A percentile compares a stretch with the other conserved stretches of the same genome.
Conservation (phyloP, 2,888 invertebrate species). For the Ormia ochracea region DNA sequence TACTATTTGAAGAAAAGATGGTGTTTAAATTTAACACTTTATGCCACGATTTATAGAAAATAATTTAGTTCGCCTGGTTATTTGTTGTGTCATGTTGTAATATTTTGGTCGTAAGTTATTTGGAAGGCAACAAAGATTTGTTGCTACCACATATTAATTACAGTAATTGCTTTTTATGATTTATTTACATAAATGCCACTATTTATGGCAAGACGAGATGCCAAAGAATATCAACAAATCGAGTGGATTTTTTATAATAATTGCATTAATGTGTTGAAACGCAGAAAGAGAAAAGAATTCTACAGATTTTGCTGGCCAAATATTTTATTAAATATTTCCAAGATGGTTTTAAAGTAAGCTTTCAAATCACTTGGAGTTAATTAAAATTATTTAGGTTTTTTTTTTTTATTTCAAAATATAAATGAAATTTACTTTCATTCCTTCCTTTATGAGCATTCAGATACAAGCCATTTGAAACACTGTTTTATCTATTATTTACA, state of each 20-base stretch:
- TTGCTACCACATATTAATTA: constrained; percentile 48
- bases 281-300: background rate
- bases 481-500: constrained; percentile 32
- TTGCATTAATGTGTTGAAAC: background rate
- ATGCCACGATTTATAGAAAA: constrained; percentile 51
- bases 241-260: background rate
- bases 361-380: too few species aligned
- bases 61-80: constrained; percentile 1
- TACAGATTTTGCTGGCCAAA: too few species aligned
- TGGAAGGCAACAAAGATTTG: constrained; percentile 12
- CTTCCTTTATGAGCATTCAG: too few species aligned
- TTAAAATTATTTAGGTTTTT: too few species aligned
- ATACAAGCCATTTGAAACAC: too few species aligned
- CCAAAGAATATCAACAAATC: constrained; percentile 14
- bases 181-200: constrained; percentile 9
- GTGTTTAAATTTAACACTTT: constrained; percentile 58
- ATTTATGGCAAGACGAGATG: constrained; percentile 7
- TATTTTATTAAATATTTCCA: too few species aligned
- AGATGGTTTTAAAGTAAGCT: too few species aligned
- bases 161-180: constrained; percentile 22
- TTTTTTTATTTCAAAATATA: too few species aligned
- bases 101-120: constrained; percentile 53
- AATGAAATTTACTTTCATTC: too few species aligned
- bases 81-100: constrained; percentile 55
- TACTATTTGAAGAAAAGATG: constrained; percentile 47